Evolutionary conservation across 1,140 invertebrate genomes (phyloP).

Genomic region (Cyrtorhinus lividipennis): DNA sequence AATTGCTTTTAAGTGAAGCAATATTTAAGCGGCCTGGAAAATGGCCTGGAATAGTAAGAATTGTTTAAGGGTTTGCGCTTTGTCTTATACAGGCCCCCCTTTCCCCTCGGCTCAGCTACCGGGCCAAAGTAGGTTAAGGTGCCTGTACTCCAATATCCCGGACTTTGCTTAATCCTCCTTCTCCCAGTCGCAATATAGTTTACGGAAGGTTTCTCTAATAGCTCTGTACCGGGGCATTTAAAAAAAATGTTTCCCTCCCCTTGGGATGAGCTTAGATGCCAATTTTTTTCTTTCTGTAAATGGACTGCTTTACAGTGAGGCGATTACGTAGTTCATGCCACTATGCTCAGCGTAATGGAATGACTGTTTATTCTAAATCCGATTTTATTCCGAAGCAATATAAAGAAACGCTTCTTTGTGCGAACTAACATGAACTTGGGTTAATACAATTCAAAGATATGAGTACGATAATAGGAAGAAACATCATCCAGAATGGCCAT

Average conservation of each 20-base stretch:
- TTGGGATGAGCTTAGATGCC: no score
- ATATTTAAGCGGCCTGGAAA: not conserved
- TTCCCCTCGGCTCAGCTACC: not conserved
- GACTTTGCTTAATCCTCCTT: constrained; percentile 3
- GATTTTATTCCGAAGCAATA: no score
- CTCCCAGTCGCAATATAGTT: constrained; percentile 4
- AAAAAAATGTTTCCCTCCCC: not conserved
- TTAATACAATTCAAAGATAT: no score
- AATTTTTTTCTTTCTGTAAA: no score
- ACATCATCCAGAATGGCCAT: no score
- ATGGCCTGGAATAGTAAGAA: constrained; percentile 7
- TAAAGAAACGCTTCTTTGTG: no score
- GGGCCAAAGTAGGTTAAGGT: constrained; percentile 2
- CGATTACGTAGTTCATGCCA: no score
- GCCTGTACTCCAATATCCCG: constrained; percentile 7
- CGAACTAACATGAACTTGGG: no score
- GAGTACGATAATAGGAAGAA: no score
- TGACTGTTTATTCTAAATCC: no score
- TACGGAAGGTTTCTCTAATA: constrained; percentile 2
- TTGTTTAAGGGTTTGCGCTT: constrained; percentile 2
- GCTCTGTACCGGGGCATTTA: not conserved
- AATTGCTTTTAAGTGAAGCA: constrained; percentile 7
- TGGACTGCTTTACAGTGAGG: no score
- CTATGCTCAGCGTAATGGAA: no score
- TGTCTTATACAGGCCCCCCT: not conserved